Conservation (phyloP, 2,888 invertebrate species). For the Gymnosoma rotundatum region DNA sequence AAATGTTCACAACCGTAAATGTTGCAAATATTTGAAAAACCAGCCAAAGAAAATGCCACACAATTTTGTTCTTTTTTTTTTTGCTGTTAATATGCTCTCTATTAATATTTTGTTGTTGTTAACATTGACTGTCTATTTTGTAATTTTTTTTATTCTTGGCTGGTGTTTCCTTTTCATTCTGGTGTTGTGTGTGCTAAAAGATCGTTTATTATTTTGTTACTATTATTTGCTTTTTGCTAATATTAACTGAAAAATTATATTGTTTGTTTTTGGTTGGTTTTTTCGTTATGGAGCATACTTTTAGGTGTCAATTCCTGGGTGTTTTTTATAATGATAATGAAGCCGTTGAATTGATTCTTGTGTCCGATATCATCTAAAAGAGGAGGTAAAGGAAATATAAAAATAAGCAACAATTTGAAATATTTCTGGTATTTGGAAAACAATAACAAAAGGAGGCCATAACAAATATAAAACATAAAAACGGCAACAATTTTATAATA, state of each 20-base stretch:
- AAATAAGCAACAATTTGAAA: slow-evolving; percentile 25
- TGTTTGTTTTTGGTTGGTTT: slow-evolving; percentile 36
- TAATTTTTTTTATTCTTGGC: slow-evolving; percentile 3
- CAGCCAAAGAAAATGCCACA: slow-evolving; percentile 14
- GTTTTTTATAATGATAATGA: slow-evolving; percentile 54
- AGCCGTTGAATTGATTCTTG: slow-evolving; percentile 58
- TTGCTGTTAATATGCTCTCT: background rate
- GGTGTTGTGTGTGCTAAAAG: slow-evolving; percentile 56
- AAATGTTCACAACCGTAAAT: slow-evolving; percentile 20
- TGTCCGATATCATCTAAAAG: background rate
- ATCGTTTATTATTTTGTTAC: slow-evolving; percentile 56
- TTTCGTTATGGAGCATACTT: slow-evolving; percentile 34
- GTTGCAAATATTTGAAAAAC: background rate
- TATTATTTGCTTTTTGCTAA: slow-evolving; percentile 21
- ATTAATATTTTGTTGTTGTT: slow-evolving; percentile 24
- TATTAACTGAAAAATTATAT: slow-evolving; percentile 35
- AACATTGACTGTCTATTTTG: slow-evolving; percentile 26
- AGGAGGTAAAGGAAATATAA: background rate
- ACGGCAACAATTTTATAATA: background rate
- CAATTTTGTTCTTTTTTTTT: slow-evolving; percentile 11
- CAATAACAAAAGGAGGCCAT: background rate
- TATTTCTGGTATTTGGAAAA: background rate
- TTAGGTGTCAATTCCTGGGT: slow-evolving; percentile 56
- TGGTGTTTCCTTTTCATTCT: slow-evolving; percentile 16
- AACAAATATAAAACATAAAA: background rate